Evolutionary conservation across 2,113 vertebrate species (phyloP).

Genomic region (Oxygymnocypris stewartii): DNA sequence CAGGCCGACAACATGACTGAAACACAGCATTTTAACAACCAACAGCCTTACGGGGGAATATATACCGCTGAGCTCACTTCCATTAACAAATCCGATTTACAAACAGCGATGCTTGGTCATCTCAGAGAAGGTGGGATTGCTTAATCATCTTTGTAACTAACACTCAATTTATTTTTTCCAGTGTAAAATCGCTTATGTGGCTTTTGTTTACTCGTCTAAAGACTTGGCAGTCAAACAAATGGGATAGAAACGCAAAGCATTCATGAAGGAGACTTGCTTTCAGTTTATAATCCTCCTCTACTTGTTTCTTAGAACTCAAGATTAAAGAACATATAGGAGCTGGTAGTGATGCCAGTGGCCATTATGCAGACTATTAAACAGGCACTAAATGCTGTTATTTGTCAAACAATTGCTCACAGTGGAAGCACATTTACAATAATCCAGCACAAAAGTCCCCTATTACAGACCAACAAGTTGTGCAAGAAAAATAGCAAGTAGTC

Average conservation of each 20-base stretch:
- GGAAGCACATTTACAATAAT: neutral
- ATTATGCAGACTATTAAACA: neutral
- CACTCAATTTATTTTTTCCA: constrained; percentile 16
- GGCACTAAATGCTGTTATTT: neutral
- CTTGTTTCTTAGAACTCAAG: constrained; percentile 4
- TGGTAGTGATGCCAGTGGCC: neutral
- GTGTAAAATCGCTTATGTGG: constrained; percentile 1
- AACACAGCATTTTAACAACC: constrained; percentile 33
- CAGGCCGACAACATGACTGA: constrained; percentile 40
- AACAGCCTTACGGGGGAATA: constrained; percentile 25
- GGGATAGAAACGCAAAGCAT: constrained; percentile 24
- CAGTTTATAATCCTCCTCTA: neutral
- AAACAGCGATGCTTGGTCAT: neutral
- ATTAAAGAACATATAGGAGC: neutral
- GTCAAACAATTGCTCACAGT: neutral
- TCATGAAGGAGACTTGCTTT: constrained; percentile 23
- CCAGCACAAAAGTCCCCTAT: neutral
- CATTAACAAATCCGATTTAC: constrained; percentile 21
- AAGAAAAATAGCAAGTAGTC: neutral
- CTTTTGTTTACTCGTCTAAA: neutral
- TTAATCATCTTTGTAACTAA: neutral
- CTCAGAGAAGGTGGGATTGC: neutral
- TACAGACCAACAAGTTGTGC: neutral
- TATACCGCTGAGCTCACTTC: neutral
- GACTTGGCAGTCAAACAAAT: constrained; percentile 18